Evolutionary conservation across 2,888 invertebrate species (phyloP).

Genomic region (Nebria brevicollis): DNA sequence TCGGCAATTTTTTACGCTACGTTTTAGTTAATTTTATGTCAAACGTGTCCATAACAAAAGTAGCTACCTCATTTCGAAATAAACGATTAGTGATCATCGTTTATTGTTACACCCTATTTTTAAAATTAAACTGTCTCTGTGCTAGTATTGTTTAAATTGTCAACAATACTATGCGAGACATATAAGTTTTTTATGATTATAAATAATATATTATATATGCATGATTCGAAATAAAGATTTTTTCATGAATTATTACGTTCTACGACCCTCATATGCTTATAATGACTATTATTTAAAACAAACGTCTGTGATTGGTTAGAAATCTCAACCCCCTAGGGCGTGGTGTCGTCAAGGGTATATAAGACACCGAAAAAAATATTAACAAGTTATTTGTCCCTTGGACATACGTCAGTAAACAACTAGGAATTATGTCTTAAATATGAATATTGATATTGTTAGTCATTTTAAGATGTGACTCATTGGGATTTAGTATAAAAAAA

Average conservation of each 20-base stretch:
- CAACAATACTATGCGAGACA: constrained; percentile 38
- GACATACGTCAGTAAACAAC: no score
- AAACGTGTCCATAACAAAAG: constrained; percentile 44
- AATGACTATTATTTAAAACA: no score
- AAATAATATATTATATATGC: constrained; percentile 43
- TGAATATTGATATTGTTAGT: background rate
- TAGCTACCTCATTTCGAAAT: constrained; percentile 47
- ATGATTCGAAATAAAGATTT: constrained; percentile 43
- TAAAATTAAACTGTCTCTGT: constrained; percentile 29
- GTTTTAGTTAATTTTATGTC: background rate
- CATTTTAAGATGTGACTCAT: background rate
- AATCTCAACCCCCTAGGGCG: background rate
- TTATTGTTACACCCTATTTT: constrained; percentile 21
- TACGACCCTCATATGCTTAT: background rate
- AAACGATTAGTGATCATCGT: constrained; percentile 27
- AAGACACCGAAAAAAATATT: background rate
- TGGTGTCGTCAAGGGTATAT: background rate
- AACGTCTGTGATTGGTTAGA: background rate
- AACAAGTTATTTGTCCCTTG: no score
- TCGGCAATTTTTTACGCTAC: background rate
- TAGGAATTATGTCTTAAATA: background rate
- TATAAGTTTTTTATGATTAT: constrained; percentile 40
- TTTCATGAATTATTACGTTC: constrained; percentile 23
- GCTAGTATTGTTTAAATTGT: constrained; percentile 31
- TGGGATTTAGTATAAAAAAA: background rate